A percentile compares a stretch with the other conserved stretches of the same genome.
phyloP scores from a whole-genome alignment of 2,888 invertebrate species.

The Aspidapion aeneum region DNA sequence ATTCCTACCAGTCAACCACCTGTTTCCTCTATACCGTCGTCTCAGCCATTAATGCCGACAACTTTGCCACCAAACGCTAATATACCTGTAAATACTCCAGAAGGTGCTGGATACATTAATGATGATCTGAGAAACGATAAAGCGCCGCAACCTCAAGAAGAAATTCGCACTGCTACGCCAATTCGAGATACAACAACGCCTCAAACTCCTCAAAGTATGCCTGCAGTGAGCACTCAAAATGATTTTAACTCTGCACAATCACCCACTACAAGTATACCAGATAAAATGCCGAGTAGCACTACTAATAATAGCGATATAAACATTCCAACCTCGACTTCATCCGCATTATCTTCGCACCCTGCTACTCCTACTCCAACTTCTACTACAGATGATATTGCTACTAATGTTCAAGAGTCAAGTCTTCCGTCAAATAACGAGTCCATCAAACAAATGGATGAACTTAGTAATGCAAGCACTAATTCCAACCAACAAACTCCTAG shows the following conservation, averaged over 20 bases:
- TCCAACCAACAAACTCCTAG: slow-evolving; percentile 50
- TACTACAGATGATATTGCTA: slow-evolving; percentile 47
- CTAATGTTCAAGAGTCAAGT: slow-evolving; percentile 43
- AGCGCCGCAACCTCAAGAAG: slow-evolving; percentile 8
- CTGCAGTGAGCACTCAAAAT: slow-evolving; percentile 29
- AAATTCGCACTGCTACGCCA: slow-evolving; percentile 18
- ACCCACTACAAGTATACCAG: slow-evolving; percentile 43
- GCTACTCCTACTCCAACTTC: slow-evolving; percentile 47
- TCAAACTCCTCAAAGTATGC: slow-evolving; percentile 29
- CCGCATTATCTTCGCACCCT: slow-evolving; percentile 44
- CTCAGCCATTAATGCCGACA: slow-evolving; percentile 42
- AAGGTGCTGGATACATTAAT: slow-evolving; percentile 37
- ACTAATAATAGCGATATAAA: slow-evolving; percentile 40
- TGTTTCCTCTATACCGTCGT: slow-evolving; percentile 33
- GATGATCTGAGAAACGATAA: slow-evolving; percentile 42
- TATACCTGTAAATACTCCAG: slow-evolving; percentile 34
- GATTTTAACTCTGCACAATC: slow-evolving; percentile 41
- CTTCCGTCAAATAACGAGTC: slow-evolving; percentile 44
- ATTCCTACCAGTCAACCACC: slow-evolving; percentile 31
- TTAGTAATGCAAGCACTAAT: slow-evolving; percentile 40
- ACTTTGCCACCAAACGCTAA: slow-evolving; percentile 39
- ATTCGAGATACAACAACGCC: slow-evolving; percentile 34
- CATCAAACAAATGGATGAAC: slow-evolving; percentile 40
- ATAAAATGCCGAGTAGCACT: slow-evolving; percentile 46
- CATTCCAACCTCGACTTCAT: slow-evolving; percentile 35